Percentiles rank a stretch among this genome's conserved stretches.
Conservation (phyloP, 2,888 invertebrate genomes). For the Eupelmus urozonus region DNA sequence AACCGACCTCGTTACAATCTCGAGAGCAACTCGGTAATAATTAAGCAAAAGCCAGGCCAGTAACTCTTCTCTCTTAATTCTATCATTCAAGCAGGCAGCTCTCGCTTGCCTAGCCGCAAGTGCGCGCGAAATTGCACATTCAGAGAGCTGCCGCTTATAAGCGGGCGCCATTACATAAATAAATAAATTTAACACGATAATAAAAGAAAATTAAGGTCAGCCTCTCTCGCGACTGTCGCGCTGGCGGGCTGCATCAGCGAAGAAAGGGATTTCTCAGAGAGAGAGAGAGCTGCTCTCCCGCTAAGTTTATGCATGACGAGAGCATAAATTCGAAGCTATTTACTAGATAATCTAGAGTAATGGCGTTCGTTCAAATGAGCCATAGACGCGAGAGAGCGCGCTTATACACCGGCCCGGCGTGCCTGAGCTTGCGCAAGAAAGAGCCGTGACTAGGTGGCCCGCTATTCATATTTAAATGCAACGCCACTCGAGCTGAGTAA, state of each 20-base stretch:
- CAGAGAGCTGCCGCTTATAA: neutral
- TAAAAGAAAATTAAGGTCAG: slow-evolving; percentile 52
- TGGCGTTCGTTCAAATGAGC: slow-evolving; percentile 62
- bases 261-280: slow-evolving; percentile 18
- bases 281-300: neutral
- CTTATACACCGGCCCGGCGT: neutral
- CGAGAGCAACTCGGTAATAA: neutral
- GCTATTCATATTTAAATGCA: slow-evolving; percentile 65
- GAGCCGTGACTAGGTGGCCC: slow-evolving; percentile 60
- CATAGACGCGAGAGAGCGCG: slow-evolving; percentile 32
- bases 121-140: neutral
- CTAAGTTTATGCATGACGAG: slow-evolving; percentile 63
- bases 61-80: slow-evolving; percentile 6
- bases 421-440: neutral
- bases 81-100: neutral
- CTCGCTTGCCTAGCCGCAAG: too few species aligned
- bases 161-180: slow-evolving; percentile 17
- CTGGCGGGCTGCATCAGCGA: neutral
- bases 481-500: slow-evolving; percentile 51
- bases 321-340: slow-evolving; percentile 65
- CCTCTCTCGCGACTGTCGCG: slow-evolving; percentile 6
- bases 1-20: neutral
- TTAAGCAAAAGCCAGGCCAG: neutral
- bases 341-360: slow-evolving; percentile 67
- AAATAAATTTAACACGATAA: slow-evolving; percentile 37